These are phyloP conservation scores for Fulica atra DNA, from an alignment of 2,113 vertebrate genomes.

Conservation along the genomic window DNA sequence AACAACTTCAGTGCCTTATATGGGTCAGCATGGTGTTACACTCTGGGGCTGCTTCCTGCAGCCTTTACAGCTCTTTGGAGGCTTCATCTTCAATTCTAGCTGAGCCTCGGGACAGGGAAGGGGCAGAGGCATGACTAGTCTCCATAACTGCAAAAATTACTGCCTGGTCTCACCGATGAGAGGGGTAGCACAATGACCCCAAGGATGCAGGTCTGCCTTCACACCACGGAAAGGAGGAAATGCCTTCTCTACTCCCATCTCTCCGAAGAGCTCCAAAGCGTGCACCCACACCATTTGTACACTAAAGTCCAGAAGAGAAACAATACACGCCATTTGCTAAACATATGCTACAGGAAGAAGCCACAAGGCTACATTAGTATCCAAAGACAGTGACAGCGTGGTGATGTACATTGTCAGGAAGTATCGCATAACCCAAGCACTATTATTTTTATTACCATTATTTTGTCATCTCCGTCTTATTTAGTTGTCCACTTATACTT, in stretches of 20 bases:
- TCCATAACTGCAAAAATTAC: background rate
- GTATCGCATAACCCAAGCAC: slow-evolving; percentile 21
- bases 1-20: slow-evolving; percentile 30
- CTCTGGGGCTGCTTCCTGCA: background rate
- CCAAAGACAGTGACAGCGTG: background rate
- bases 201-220: background rate
- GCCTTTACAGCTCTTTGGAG: background rate
- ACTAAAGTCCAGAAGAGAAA: background rate
- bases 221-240: background rate
- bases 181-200: background rate
- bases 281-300: background rate
- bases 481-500: slow-evolving; percentile 43
- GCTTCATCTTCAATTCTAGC: background rate
- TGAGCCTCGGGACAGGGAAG: background rate
- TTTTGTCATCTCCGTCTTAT: slow-evolving; percentile 67
- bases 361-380: background rate
- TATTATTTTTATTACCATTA: slow-evolving; percentile 61
- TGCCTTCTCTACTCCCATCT: background rate
- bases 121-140: background rate
- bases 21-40: background rate
- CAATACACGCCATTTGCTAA: background rate
- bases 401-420: slow-evolving; percentile 5
- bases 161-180: fast-evolving
- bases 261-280: background rate
- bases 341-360: background rate